Evolutionary conservation across 2,797 vertebrate genomes (phyloP), one percentile per base, ranked within the genome.

Genomic region (Pseudochirops cupreus): DNA sequence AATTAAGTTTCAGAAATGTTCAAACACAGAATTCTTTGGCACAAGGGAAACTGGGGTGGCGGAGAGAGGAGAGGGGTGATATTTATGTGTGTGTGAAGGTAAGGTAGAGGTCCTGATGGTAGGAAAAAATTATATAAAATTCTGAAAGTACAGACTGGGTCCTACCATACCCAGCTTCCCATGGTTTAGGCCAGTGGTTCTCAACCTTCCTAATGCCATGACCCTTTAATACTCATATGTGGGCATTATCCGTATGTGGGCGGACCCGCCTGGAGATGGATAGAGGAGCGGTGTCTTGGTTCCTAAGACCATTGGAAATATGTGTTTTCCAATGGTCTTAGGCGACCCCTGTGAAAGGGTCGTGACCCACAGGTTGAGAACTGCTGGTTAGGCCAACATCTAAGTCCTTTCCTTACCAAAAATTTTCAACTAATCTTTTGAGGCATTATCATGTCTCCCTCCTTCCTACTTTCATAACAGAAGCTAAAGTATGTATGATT

Each of bases 1-100:
- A 95, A 39, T 52, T 93, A 82, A n/a, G 46, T 92, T 94, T 91
- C 57, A 94, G 90, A 59, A 95, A 94, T 91, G 92, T 46, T 13
- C 14, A 93, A 3, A 56, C 82, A 0, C 91, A 46, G 29, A 91
- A 90, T 62, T 93, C 95, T 82, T 56, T 90, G 56, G 90, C 54
- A 52, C 52, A 39, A 18, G 57, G 10, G 92, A 26, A 58, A 87
- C 90, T 46, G 9, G 59, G 2, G 50, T 0, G 90, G 14, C 57
- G 59, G 54, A 5, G 33, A 12, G 93, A 31, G 11, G 24, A 24
- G 2, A 91, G 29, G 58, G 12, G 59, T 0, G 94, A 92, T 90
- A 13, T 62, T 93, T 53, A 14, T 52, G 12, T 82, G 46, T 46
- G 54, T 26, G 0, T 46, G 21, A 82, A 82, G 39, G 39, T 46